A percentile compares a stretch with the other conserved stretches of the same genome.
Evolutionary conservation across 2,797 vertebrate species (phyloP).

Genomic region (Acridotheres tristis): DNA sequence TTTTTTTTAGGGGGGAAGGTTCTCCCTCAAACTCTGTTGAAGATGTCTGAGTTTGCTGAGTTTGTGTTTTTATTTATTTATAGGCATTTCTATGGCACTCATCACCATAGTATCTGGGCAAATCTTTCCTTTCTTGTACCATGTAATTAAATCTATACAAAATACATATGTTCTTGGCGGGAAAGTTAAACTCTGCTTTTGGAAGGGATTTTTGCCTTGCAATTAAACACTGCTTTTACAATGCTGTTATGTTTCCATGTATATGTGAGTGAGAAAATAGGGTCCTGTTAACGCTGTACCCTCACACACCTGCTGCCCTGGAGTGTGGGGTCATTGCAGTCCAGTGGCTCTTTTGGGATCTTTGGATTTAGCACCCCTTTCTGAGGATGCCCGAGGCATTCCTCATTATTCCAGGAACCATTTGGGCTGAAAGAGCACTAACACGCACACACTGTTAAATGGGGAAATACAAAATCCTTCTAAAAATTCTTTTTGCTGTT

Average conservation of each 20-base stretch:
- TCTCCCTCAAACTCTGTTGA: neutral
- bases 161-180: slow-evolving; percentile 63
- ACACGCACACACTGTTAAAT: neutral
- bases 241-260: neutral
- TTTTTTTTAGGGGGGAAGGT: neutral
- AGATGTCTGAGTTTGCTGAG: neutral
- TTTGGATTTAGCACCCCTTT: neutral
- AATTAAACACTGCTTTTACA: slow-evolving; percentile 58
- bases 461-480: neutral
- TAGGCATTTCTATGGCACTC: slow-evolving; percentile 13
- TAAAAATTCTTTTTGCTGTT: neutral
- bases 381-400: neutral
- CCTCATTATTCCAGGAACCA: accelerated
- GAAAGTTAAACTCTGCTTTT: slow-evolving; percentile 32
- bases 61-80: slow-evolving; percentile 26
- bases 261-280: neutral
- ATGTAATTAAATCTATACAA: slow-evolving; percentile 64
- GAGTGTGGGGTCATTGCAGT: accelerated
- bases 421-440: neutral
- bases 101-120: neutral
- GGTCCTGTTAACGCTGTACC: neutral
- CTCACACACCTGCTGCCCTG: neutral
- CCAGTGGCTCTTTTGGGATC: neutral
- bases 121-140: slow-evolving; percentile 27
- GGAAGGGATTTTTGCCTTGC: slow-evolving; percentile 53